phyloP scores from a whole-genome alignment of 2,888 invertebrate species.

The Meta bourneti region DNA sequence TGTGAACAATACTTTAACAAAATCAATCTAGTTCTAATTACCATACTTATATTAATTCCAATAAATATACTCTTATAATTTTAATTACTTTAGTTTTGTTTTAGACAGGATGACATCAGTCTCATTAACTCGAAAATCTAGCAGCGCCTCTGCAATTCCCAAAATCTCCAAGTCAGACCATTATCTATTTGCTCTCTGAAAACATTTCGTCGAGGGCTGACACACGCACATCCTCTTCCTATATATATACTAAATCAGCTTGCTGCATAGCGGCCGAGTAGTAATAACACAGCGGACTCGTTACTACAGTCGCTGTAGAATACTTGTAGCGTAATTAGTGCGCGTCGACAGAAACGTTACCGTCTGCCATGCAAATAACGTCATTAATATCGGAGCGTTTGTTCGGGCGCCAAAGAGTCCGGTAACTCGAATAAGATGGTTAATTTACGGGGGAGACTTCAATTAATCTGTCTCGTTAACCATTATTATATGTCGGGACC shows the following conservation, averaged over 20 bases:
- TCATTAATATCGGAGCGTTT: slow-evolving; percentile 52
- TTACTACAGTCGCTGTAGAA: not conserved
- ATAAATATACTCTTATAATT: too few relatives aligned
- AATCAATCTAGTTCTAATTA: too few relatives aligned
- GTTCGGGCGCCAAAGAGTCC: slow-evolving; percentile 34
- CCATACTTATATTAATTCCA: too few relatives aligned
- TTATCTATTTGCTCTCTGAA: too few relatives aligned
- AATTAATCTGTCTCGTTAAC: slow-evolving; percentile 72
- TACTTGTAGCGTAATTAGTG: not conserved
- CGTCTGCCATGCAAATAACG: slow-evolving; percentile 47
- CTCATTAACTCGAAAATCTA: too few relatives aligned
- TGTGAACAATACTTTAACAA: too few relatives aligned
- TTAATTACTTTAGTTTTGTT: too few relatives aligned
- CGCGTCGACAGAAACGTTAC: not conserved
- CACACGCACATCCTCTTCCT: not conserved
- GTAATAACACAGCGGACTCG: not conserved
- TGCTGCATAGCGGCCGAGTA: not conserved
- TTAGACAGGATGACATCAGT: too few relatives aligned
- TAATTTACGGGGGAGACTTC: slow-evolving; percentile 64
- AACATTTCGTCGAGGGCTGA: not conserved
- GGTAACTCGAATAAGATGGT: slow-evolving; percentile 66
- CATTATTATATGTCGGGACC: slow-evolving; percentile 37
- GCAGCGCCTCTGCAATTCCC: too few relatives aligned
- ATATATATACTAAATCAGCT: not conserved
- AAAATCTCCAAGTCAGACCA: too few relatives aligned